Conservation (phyloP, 1,140 invertebrate genomes). For the Atta texana region DNA sequence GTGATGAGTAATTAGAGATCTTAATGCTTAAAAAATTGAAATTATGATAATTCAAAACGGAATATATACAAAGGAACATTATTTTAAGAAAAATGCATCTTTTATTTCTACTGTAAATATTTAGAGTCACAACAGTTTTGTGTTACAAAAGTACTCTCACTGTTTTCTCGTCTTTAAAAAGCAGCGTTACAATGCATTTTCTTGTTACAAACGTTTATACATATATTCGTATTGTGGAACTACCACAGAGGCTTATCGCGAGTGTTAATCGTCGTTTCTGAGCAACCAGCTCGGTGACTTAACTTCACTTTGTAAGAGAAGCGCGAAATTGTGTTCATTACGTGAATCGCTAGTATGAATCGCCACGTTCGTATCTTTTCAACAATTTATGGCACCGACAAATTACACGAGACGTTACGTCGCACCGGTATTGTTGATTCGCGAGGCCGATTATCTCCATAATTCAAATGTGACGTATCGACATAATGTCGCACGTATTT, state of each 20-base stretch:
- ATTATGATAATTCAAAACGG: background rate
- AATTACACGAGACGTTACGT: constrained; percentile 25
- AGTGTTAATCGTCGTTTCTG: background rate
- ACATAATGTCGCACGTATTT: constrained; percentile 45
- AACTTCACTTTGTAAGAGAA: constrained; percentile 8
- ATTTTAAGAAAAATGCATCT: background rate
- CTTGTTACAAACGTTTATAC: background rate
- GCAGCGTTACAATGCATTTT: constrained; percentile 2
- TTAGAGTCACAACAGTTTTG: background rate
- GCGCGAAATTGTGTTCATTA: background rate
- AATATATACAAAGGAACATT: background rate
- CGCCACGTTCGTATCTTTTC: background rate
- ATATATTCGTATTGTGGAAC: background rate
- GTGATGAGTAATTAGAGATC: too few relatives aligned
- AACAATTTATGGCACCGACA: constrained; percentile 42
- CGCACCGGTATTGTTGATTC: constrained; percentile 26
- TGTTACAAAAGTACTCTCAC: background rate
- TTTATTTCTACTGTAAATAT: background rate
- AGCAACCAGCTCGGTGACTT: background rate
- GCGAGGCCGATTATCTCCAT: constrained; percentile 46
- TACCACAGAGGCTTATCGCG: background rate
- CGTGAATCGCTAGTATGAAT: background rate
- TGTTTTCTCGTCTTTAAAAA: background rate
- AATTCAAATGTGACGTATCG: constrained; percentile 57
- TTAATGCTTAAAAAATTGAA: background rate